A percentile compares a stretch with the other conserved stretches of the same genome.
Conservation (phyloP, 2,888 invertebrate species). For the Chrysolina americana region DNA sequence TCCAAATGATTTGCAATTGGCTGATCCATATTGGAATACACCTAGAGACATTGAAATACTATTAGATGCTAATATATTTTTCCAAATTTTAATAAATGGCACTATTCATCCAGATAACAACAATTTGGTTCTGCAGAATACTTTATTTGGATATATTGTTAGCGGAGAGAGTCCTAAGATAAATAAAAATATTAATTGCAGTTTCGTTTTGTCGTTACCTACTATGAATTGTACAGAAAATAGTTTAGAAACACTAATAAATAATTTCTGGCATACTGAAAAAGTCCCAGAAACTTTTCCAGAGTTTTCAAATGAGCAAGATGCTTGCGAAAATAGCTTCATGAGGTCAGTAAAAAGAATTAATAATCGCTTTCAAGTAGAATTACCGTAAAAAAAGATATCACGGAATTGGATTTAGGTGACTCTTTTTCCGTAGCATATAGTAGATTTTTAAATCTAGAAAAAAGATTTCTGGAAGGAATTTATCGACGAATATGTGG, state of each 20-base stretch:
- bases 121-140: neutral
- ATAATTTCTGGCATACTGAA: neutral
- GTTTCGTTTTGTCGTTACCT: neutral
- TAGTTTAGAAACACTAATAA: conserved; percentile 1
- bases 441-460: neutral
- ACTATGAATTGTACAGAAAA: neutral
- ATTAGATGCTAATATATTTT: neutral
- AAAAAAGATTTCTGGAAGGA: neutral
- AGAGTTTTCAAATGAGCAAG: too few species aligned
- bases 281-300: too few species aligned
- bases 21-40: too few species aligned
- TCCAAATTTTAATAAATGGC: neutral
- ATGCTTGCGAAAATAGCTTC: too few species aligned
- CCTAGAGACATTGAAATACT: neutral
- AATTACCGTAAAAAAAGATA: neutral
- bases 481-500: neutral
- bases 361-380: neutral
- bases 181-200: neutral
- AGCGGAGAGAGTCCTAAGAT: neutral
- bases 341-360: too few species aligned
- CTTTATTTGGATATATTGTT: neutral
- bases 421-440: neutral
- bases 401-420: neutral
- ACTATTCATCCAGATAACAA: neutral
- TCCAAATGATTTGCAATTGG: too few species aligned